Evolutionary conservation across 1,140 invertebrate genomes (phyloP), one percentile per base, ranked within the genome.

Genomic region (Cyrtorhinus lividipennis): DNA sequence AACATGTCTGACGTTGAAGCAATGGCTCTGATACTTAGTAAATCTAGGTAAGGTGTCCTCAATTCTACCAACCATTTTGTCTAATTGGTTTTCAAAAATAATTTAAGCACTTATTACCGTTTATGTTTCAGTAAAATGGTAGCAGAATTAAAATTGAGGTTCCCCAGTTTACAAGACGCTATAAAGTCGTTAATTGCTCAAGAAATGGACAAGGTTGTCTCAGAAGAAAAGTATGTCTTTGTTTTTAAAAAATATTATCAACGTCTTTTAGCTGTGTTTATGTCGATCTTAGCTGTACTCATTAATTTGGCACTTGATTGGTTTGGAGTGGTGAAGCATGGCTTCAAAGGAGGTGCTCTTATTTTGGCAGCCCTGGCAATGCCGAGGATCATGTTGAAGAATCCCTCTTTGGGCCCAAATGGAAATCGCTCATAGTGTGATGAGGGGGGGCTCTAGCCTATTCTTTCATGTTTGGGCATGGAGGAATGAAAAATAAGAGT

Each of bases 1-100:
- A 96, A 95, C 72, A 94, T 95, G 88, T 84, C 86, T 0, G 94
- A 97, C 72, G 93, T 98, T 1, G 95, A 98, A 73, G 89, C 90
- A 68, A 95, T 98, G 83, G 94, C 94, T 18, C 78, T 97, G 66
- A 83, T 95, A 62, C 77, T 98, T 18, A 92, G 86, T 72, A 83
- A 88, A 74, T 85, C 88, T 62, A 89, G 83, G 83, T 86, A 67
- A 67, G 63, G 15, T n/a, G n/a, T n/a, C n/a, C n/a, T n/a, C n/a
- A 10, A n/a, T 45, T 24, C 2, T 27, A 48, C n/a, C n/a, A n/a
- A n/a, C n/a, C n/a, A n/a, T n/a, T n/a, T 25, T 24, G 2, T 44
- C 38, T 12, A 44, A 12, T 44, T 12, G 10, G n/a, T 44, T 10
- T n/a, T 44, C 10, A 44, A 44, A 44, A 12, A 44, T 12, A 12